Conservation (phyloP, 2,113 vertebrate species). For the Catharus fuscescens region DNA sequence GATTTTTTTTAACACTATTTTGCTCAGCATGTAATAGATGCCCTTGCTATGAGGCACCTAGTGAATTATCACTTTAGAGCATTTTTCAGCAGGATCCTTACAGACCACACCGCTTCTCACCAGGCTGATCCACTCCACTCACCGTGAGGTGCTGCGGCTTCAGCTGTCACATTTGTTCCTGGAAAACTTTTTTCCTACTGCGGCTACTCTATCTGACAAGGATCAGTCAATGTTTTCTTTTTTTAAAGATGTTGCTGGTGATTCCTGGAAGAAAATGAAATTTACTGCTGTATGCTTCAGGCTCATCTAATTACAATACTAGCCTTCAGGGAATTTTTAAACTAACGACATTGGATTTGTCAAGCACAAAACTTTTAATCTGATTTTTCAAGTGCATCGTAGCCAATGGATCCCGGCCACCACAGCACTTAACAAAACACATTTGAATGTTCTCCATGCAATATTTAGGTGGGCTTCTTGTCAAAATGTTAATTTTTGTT, state of each 20-base stretch:
- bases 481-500: not conserved
- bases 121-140: not conserved
- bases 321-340: slow-evolving; percentile 57
- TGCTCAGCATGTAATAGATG: not conserved
- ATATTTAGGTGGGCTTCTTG: slow-evolving; percentile 23
- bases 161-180: not conserved
- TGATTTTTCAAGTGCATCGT: slow-evolving; percentile 41
- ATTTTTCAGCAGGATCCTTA: not conserved
- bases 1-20: not conserved
- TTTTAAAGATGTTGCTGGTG: not conserved
- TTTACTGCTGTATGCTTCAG: not conserved
- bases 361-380: slow-evolving; percentile 52
- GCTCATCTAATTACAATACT: slow-evolving; percentile 1
- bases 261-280: slow-evolving; percentile 34
- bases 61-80: not conserved
- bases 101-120: not conserved
- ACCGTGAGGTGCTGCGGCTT: not conserved
- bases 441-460: not conserved
- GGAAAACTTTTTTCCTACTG: not conserved
- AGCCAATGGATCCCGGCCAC: slow-evolving; percentile 61
- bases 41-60: not conserved
- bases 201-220: not conserved
- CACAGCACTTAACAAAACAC: slow-evolving; percentile 42
- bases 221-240: not conserved
- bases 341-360: slow-evolving; percentile 29